phyloP scores from a whole-genome alignment of 1,140 invertebrate species.

The Andricus grossulariae region DNA sequence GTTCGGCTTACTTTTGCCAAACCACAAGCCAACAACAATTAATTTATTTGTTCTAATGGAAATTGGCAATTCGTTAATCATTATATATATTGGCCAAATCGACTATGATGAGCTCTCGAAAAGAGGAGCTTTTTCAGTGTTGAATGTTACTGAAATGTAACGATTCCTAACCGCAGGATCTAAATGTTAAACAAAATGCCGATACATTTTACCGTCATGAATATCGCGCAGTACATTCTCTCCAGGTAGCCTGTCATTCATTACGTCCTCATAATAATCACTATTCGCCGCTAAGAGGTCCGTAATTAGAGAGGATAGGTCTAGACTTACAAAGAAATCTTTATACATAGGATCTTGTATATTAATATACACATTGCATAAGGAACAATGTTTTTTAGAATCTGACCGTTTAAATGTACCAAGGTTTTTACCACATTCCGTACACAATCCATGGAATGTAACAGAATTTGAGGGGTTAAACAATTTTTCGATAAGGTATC shows the following conservation, averaged over 20 bases:
- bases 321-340: slow-evolving; percentile 41
- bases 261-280: slow-evolving; percentile 30
- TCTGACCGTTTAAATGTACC: slow-evolving; percentile 8
- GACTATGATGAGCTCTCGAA: slow-evolving; percentile 31
- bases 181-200: slow-evolving; percentile 32
- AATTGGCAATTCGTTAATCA: slow-evolving; percentile 33
- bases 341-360: slow-evolving; percentile 30
- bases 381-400: slow-evolving; percentile 18
- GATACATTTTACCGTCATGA: slow-evolving; percentile 38
- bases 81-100: slow-evolving; percentile 31
- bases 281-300: slow-evolving; percentile 36
- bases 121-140: slow-evolving; percentile 42
- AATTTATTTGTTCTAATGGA: neutral
- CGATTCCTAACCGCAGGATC: neutral
- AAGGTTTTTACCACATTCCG: slow-evolving; percentile 34
- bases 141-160: slow-evolving; percentile 37
- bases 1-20: neutral
- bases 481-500: slow-evolving; percentile 33
- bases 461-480: slow-evolving; percentile 30
- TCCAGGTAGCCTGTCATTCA: slow-evolving; percentile 20
- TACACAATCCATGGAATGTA: slow-evolving; percentile 39
- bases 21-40: no score
- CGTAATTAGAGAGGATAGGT: slow-evolving; percentile 23
- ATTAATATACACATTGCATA: slow-evolving; percentile 35
- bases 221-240: slow-evolving; percentile 31